phyloP scores from a whole-genome alignment of 2,113 vertebrate species.

The Xenopus laevis region DNA sequence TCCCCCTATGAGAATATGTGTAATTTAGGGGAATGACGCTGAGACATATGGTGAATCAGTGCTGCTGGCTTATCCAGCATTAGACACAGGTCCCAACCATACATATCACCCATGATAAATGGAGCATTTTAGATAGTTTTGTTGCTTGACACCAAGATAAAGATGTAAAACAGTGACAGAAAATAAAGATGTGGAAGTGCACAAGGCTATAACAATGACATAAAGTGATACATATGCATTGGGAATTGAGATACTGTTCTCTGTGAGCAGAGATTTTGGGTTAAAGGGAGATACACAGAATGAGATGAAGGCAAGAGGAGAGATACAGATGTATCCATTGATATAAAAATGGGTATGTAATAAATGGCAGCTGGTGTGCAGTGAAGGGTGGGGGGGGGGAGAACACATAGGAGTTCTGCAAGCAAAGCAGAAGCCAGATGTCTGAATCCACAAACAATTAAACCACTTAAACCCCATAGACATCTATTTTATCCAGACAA shows the following conservation, averaged over 20 bases:
- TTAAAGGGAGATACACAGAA: neutral
- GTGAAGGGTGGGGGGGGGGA: neutral
- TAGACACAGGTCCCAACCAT: too few relatives aligned
- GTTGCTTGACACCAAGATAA: neutral
- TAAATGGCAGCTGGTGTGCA: constrained; percentile 5
- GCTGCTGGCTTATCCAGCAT: neutral
- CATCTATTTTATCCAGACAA: too few relatives aligned
- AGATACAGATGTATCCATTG: constrained; percentile 7
- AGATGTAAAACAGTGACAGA: neutral
- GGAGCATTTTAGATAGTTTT: neutral
- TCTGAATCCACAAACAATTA: too few relatives aligned
- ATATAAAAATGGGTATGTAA: constrained; percentile 16
- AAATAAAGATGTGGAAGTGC: constrained; percentile 16
- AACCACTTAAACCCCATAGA: too few relatives aligned
- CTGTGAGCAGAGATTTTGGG: neutral
- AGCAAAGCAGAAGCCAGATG: too few relatives aligned
- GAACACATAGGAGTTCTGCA: neutral
- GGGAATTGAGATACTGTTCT: neutral
- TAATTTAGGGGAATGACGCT: too few relatives aligned
- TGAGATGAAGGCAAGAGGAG: constrained; percentile 1
- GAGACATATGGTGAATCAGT: neutral
- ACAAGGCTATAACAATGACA: neutral
- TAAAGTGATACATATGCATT: neutral
- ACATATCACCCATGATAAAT: too few relatives aligned
- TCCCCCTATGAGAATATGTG: too few relatives aligned